phyloP scores from a whole-genome alignment of 53 echinoderm and acorn worm genomes.

The Mesocentrotus franciscanus region DNA sequence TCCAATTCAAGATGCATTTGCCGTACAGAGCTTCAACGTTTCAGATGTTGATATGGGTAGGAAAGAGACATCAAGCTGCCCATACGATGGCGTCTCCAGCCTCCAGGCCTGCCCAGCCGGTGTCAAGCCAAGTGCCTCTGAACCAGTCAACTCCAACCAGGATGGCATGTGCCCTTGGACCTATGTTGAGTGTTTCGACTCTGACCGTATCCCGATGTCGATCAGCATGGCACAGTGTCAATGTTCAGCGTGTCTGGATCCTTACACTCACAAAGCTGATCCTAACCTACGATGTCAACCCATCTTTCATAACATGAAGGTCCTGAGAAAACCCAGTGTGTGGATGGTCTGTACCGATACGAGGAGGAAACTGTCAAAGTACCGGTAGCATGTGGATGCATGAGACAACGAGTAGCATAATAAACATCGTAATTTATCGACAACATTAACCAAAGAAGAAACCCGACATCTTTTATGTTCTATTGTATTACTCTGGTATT shows the following conservation, averaged over 20 bases:
- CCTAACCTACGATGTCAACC: slow-evolving; percentile 50
- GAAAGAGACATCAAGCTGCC: slow-evolving; percentile 42
- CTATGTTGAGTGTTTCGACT: slow-evolving; percentile 55
- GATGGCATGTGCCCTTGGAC: slow-evolving; percentile 64
- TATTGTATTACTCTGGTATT: neutral
- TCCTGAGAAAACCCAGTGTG: slow-evolving; percentile 55
- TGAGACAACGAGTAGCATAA: neutral
- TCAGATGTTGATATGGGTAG: slow-evolving; percentile 12
- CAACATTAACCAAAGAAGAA: neutral
- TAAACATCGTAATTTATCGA: too few relatives aligned
- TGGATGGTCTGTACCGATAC: slow-evolving; percentile 48
- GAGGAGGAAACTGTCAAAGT: neutral
- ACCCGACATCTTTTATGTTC: neutral
- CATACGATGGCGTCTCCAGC: slow-evolving; percentile 51
- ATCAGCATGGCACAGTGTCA: slow-evolving; percentile 66
- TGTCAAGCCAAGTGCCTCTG: slow-evolving; percentile 29
- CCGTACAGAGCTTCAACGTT: slow-evolving; percentile 43
- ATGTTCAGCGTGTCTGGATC: slow-evolving; percentile 63
- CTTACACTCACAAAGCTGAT: slow-evolving; percentile 33
- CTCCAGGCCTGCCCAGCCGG: slow-evolving; percentile 28
- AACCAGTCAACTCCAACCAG: neutral
- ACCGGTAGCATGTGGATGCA: slow-evolving; percentile 6
- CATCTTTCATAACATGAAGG: slow-evolving; percentile 59
- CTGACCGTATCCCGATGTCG: slow-evolving; percentile 64
- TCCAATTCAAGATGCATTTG: slow-evolving; percentile 29